Evolutionary conservation across 1,140 invertebrate species (phyloP), one percentile per base, ranked within the genome.

Genomic region (Octopus bimaculoides): DNA sequence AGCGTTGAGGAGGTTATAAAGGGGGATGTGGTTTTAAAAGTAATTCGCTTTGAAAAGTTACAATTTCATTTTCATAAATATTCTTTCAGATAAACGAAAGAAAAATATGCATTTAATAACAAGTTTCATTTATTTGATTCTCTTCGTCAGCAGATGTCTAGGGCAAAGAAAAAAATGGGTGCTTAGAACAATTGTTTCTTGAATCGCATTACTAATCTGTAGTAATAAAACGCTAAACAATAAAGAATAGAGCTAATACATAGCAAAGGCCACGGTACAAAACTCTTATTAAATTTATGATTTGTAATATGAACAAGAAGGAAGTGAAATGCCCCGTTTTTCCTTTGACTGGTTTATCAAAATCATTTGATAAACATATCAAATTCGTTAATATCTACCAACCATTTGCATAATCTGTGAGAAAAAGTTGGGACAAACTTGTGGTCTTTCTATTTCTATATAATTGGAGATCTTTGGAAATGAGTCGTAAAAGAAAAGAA

Each of bases 31-130:
- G 26, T 41, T 41, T 41, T 41, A 41, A 41, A 41, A 41, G 26
- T 41, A 41, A 41, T 41, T 41, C 26, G 26, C 26, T 41, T 41
- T 41, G 26, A 41, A 41, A 41, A 41, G 26, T 41, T 41, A 41
- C 26, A 41, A 41, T 41, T 41, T 41, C 26, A 41, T 41, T 41
- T 41, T 41, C 26, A 41, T 41, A 41, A 41, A 41, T 41, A 41
- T 41, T 41, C 26, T 41, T 41, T 41, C 26, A 41, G 26, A 41
- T 41, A 61, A 71, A 17, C 5, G 66, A 17, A 17, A 71, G 26
- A 71, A 14, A 71, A 71, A 71, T 71, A n/a, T 71, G 66, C 26
- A 71, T 71, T 71, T 71, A 71, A 71, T 71, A 71, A 17, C 14
- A 20, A 71, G 17, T 71, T 71, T 71, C 66, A 41, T 41, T 41